A percentile compares a stretch with the other conserved stretches of the same genome.
phyloP scores from a whole-genome alignment of 2,888 invertebrate species.

The Vanessa cardui region DNA sequence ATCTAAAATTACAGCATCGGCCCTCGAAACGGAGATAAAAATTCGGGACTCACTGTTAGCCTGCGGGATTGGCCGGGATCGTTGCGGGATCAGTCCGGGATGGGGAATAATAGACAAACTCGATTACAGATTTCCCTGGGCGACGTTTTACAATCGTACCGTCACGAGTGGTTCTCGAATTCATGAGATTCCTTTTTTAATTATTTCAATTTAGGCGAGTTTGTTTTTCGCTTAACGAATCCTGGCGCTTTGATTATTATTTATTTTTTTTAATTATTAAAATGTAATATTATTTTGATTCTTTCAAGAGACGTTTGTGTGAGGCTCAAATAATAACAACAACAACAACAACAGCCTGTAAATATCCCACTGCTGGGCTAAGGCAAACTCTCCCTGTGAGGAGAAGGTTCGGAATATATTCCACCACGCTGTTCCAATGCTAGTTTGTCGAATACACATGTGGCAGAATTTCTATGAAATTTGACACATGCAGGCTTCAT shows the following conservation, averaged over 20 bases:
- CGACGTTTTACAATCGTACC: constrained; percentile 62
- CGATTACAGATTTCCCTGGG: constrained; percentile 73
- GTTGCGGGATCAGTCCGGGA: constrained; percentile 56
- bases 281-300: too few relatives aligned
- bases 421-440: too few relatives aligned
- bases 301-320: too few relatives aligned
- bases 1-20: constrained; percentile 48
- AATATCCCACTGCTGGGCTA: too few relatives aligned
- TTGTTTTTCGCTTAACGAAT: not conserved
- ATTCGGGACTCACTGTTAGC: constrained; percentile 44
- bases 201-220: not conserved
- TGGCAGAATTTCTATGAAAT: too few relatives aligned
- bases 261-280: too few relatives aligned
- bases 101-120: constrained; percentile 64
- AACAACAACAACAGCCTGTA: too few relatives aligned
- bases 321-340: too few relatives aligned
- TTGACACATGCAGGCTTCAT: too few relatives aligned
- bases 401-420: too few relatives aligned
- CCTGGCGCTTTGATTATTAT: not conserved
- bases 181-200: constrained; percentile 19
- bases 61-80: constrained; percentile 43
- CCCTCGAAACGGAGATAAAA: constrained; percentile 58
- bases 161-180: constrained; percentile 53
- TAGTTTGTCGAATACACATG: too few relatives aligned
- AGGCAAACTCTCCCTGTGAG: too few relatives aligned